Base-by-base conservation (phyloP, 35 echinoderm and acorn worm genomes). In the Stichopus chloronotus region DNA sequence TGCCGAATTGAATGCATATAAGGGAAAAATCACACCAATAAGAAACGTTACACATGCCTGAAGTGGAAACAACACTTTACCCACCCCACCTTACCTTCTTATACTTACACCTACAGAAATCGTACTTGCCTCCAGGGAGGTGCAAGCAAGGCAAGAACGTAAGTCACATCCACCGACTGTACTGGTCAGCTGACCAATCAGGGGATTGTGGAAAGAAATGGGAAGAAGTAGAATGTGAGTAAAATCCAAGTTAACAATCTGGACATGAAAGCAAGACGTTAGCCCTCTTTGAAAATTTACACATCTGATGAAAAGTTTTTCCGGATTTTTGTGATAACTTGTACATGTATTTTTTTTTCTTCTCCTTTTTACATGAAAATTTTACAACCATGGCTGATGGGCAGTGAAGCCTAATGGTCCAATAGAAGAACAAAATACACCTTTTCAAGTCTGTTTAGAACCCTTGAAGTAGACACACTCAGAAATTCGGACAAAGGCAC, bases 51-150 rank as follows among this genome's bases (percentile, higher is more conserved):
- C 30, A 43, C 69, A 74, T 74, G 17, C 69, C n/a, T 20, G 69
- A 74, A 20, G 69, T 43, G 30, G 30, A 43, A 43, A 43, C 30
- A 43, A 43, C 30, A 43, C 30, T 43, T 43, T 43, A 43, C 30
- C 30, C 30, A 43, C 30, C 69, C 69, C 69, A 74, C 69, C 69
- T 74, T 74, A 74, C 82, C 82, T 85, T 56, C 58, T 17, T 9
- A 85, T 85, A 85, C 82, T 85, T 85, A 85, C 82, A 85, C 82
- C 55, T 85, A 23, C 10, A 85, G 82, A 58, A 23, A 85, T 16
- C 57, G 80, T 58, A 85, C 82, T 85, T 85, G 82, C 79, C 82
- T 30, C 17, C 80, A 20, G 25, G 80, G 6, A 53, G 43, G 80
- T 83, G 80, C 80, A 83, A 83, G 30, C 56, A 83, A 83, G 80